phyloP scores from a whole-genome alignment of 1,140 invertebrate genomes.

The Muscidifurax raptorellus region DNA sequence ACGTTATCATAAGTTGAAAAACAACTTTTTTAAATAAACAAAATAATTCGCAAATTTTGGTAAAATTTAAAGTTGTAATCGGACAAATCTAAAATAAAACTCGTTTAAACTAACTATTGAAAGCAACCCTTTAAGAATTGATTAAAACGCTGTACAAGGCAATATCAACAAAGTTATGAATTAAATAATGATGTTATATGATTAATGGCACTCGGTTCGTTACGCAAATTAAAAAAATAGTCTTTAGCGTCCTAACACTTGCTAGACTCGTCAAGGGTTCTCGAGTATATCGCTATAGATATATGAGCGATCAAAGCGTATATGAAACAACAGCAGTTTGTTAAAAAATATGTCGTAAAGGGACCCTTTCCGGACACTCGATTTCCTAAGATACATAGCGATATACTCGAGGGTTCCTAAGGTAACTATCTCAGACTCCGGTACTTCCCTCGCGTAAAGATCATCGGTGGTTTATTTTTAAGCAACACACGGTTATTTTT shows the following conservation, averaged over 20 bases:
- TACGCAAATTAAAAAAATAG: too few relatives aligned
- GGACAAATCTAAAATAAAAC: neutral
- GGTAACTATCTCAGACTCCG: neutral
- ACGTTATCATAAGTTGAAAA: neutral
- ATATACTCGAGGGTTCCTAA: too few relatives aligned
- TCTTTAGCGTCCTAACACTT: neutral
- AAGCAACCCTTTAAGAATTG: too few relatives aligned
- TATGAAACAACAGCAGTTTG: too few relatives aligned
- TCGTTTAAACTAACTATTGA: neutral
- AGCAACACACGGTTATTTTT: neutral
- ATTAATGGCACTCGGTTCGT: neutral
- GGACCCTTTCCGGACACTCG: too few relatives aligned
- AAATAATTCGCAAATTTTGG: too few relatives aligned
- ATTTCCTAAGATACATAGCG: too few relatives aligned
- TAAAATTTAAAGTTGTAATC: too few relatives aligned
- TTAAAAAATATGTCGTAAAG: too few relatives aligned
- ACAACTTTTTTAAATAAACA: too few relatives aligned
- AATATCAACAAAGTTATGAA: neutral
- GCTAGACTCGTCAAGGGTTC: constrained; percentile 5
- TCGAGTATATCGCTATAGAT: too few relatives aligned
- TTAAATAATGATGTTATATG: neutral
- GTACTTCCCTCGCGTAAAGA: neutral
- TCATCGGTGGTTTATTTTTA: neutral
- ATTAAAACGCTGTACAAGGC: neutral
- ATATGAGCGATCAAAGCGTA: too few relatives aligned